Percentiles rank a stretch among this genome's conserved stretches.
These are phyloP conservation scores for Sparus aurata DNA, from an alignment of 2,797 vertebrate genomes.

Conservation along the genomic window DNA sequence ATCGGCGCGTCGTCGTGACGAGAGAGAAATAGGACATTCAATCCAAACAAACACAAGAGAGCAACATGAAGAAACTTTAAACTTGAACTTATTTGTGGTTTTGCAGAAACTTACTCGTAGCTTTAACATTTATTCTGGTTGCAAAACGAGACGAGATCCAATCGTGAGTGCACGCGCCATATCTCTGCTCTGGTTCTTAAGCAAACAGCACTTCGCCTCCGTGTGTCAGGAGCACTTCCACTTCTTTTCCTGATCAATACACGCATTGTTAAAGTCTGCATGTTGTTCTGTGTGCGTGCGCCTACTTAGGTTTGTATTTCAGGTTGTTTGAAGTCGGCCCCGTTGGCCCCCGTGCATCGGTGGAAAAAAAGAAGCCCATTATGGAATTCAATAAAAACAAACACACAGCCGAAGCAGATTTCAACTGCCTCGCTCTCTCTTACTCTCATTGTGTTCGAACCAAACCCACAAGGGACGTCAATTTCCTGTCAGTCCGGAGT, in stretches of 20 bases:
- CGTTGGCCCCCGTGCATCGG: conserved; percentile 54
- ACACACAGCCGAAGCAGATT: conserved; percentile 67
- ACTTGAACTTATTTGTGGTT: no score
- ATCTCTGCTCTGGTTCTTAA: no score
- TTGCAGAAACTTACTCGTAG: no score
- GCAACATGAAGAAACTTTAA: no score
- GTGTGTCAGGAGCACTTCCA: not conserved
- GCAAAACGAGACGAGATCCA: no score
- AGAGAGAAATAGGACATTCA: no score
- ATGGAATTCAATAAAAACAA: conserved; percentile 80
- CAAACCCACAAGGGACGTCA: conserved; percentile 62
- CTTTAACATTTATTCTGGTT: no score
- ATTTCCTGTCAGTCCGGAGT: conserved; percentile 81
- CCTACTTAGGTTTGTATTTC: not conserved
- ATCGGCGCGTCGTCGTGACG: no score
- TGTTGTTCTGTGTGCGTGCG: not conserved
- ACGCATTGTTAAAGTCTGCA: not conserved
- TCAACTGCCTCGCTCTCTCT: conserved; percentile 47
- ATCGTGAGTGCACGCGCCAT: no score
- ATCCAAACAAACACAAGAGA: no score
- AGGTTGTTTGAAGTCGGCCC: conserved; percentile 62
- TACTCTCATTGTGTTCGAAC: conserved; percentile 48
- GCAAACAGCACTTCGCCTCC: no score
- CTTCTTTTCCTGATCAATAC: not conserved
- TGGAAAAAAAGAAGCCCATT: conserved; percentile 67